These are phyloP conservation scores for Crax fasciolata DNA, from an alignment of 2,797 vertebrate genomes.

Conservation along the genomic window DNA sequence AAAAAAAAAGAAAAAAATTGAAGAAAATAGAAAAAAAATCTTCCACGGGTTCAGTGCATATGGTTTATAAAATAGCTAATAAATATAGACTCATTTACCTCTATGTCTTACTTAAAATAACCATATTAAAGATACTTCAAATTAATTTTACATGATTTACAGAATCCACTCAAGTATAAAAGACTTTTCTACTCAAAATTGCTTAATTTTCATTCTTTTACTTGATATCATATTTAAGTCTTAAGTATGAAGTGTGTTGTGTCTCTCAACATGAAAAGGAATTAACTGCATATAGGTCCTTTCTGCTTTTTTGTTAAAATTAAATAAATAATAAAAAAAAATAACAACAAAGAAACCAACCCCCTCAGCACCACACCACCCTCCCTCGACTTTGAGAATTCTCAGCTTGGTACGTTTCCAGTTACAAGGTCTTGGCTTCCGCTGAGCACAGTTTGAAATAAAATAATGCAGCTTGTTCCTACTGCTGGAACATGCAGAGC, in stretches of 20 bases:
- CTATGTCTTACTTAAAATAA: background rate
- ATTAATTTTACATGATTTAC: background rate
- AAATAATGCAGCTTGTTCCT: slow-evolving; percentile 84
- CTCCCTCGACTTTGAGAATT: slow-evolving; percentile 75
- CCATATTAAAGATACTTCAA: background rate
- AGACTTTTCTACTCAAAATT: background rate
- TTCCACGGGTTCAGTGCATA: background rate
- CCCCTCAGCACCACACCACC: slow-evolving; percentile 72
- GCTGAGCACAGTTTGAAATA: slow-evolving; percentile 85
- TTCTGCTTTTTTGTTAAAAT: background rate
- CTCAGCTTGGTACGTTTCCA: slow-evolving; percentile 81
- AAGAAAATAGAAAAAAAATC: background rate
- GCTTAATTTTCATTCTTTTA: background rate
- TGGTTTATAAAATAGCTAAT: background rate
- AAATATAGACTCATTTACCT: background rate
- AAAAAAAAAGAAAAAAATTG: background rate
- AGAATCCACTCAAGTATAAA: background rate
- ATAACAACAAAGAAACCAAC: background rate
- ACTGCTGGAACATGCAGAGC: slow-evolving; percentile 81
- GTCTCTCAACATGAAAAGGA: background rate
- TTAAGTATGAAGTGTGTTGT: background rate
- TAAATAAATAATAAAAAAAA: slow-evolving; percentile 31
- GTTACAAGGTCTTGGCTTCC: slow-evolving; percentile 84
- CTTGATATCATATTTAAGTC: background rate
- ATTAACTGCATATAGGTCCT: background rate